A percentile compares a stretch with the other conserved stretches of the same genome.
phyloP scores from a whole-genome alignment of 2,888 invertebrate species.

The Apoderus coryli region DNA sequence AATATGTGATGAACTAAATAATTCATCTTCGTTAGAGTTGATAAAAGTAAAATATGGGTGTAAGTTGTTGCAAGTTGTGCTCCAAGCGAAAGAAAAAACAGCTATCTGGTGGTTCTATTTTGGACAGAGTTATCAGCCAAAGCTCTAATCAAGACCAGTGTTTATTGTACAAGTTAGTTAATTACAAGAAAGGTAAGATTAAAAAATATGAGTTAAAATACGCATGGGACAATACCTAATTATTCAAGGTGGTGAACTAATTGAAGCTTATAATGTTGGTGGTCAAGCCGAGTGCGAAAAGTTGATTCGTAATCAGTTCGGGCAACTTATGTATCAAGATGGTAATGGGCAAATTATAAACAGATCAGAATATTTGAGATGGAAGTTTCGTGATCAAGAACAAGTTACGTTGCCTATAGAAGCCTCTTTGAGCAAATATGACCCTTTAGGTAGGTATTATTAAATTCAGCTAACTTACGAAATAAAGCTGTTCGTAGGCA shows the following conservation, averaged over 20 bases:
- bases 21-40: slow-evolving; percentile 5
- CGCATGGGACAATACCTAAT: too few species aligned
- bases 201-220: too few species aligned
- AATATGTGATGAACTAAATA: slow-evolving; percentile 8
- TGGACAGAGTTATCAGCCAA: slow-evolving; percentile 82
- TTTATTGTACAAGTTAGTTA: slow-evolving; percentile 72
- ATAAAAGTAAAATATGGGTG: slow-evolving; percentile 27
- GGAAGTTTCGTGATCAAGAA: slow-evolving; percentile 79
- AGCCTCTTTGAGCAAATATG: slow-evolving; percentile 69
- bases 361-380: slow-evolving; percentile 73
- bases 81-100: slow-evolving; percentile 32
- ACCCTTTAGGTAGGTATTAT: too few species aligned
- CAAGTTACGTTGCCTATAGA: slow-evolving; percentile 79
- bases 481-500: too few species aligned
- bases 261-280: slow-evolving; percentile 75
- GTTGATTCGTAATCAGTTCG: slow-evolving; percentile 72
- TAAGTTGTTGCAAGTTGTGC: slow-evolving; percentile 34
- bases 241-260: slow-evolving; percentile 57
- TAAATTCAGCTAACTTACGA: too few species aligned
- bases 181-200: slow-evolving; percentile 68
- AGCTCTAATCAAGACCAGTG: slow-evolving; percentile 77
- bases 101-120: slow-evolving; percentile 55
- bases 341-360: slow-evolving; percentile 76
- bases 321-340: slow-evolving; percentile 74
- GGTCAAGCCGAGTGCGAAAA: slow-evolving; percentile 75